These are phyloP conservation scores for Proctacanthus coquilletti DNA, from an alignment of 1,140 invertebrate genomes.

Conservation along the genomic window DNA sequence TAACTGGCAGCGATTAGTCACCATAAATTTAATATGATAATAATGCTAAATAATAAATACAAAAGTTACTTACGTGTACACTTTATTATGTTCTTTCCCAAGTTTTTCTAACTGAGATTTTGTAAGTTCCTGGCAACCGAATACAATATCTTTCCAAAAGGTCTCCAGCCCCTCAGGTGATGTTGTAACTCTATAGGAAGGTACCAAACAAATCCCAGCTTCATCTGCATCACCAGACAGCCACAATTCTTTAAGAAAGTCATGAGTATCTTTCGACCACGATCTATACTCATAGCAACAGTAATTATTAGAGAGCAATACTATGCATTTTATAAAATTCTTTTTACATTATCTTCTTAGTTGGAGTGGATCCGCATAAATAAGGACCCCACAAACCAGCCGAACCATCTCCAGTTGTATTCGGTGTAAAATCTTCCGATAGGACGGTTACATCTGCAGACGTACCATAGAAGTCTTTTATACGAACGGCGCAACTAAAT, in stretches of 20 bases:
- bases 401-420: slow-evolving; percentile 62
- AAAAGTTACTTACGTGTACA: slow-evolving; percentile 34
- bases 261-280: slow-evolving; percentile 47
- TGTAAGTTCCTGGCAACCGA: slow-evolving; percentile 36
- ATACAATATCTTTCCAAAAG: slow-evolving; percentile 38
- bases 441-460: slow-evolving; percentile 40
- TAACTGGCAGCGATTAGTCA: too few relatives aligned
- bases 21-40: slow-evolving; percentile 4
- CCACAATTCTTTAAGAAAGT: slow-evolving; percentile 46
- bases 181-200: slow-evolving; percentile 34
- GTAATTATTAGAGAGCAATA: slow-evolving; percentile 4
- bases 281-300: too few relatives aligned
- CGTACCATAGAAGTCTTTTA: slow-evolving; percentile 12
- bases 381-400: slow-evolving; percentile 62
- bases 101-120: slow-evolving; percentile 33
- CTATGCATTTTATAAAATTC: neutral
- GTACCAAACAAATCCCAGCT: slow-evolving; percentile 42
- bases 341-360: slow-evolving; percentile 39
- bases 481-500: slow-evolving; percentile 25
- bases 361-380: slow-evolving; percentile 40
- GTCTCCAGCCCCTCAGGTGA: slow-evolving; percentile 16
- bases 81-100: slow-evolving; percentile 28
- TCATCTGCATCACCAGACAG: slow-evolving; percentile 36
- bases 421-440: slow-evolving; percentile 46
- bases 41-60: neutral